A percentile compares a stretch with the other conserved stretches of the same genome.
Conservation (phyloP, 1,140 invertebrate species). For the Coptotermes formosanus region DNA sequence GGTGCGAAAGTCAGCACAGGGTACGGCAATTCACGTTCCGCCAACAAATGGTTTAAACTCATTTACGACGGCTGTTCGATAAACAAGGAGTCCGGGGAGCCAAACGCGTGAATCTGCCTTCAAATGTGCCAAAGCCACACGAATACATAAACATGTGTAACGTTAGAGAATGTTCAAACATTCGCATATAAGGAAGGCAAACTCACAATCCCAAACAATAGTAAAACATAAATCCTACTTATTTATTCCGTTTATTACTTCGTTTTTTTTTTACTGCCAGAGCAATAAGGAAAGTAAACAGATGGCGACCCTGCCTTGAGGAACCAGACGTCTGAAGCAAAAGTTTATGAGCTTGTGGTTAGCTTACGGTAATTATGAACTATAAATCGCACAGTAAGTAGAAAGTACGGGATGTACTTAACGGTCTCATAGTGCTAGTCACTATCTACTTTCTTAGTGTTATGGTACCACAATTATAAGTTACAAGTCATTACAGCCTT, state of each 20-base stretch:
- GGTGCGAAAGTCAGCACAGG: too few relatives aligned
- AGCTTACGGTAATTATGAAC: not conserved
- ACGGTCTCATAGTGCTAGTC: not conserved
- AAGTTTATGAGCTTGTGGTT: not conserved
- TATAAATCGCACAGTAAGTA: not conserved
- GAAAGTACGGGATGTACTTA: not conserved
- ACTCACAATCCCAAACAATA: too few relatives aligned
- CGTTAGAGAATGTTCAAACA: too few relatives aligned
- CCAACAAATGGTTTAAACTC: not conserved
- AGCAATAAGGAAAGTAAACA: not conserved
- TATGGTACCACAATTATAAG: not conserved
- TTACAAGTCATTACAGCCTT: not conserved
- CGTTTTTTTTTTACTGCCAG: not conserved
- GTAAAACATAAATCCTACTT: too few relatives aligned
- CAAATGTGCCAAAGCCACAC: not conserved
- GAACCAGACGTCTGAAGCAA: not conserved
- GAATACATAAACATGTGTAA: not conserved
- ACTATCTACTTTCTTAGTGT: not conserved
- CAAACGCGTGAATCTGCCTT: not conserved
- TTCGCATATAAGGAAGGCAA: too few relatives aligned
- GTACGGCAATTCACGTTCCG: too few relatives aligned
- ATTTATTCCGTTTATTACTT: too few relatives aligned
- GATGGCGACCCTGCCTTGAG: not conserved
- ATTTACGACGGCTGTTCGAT: not conserved
- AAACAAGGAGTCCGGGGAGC: not conserved